Evolutionary conservation across 2,888 invertebrate species (phyloP).

Genomic region (Allacma fusca): DNA sequence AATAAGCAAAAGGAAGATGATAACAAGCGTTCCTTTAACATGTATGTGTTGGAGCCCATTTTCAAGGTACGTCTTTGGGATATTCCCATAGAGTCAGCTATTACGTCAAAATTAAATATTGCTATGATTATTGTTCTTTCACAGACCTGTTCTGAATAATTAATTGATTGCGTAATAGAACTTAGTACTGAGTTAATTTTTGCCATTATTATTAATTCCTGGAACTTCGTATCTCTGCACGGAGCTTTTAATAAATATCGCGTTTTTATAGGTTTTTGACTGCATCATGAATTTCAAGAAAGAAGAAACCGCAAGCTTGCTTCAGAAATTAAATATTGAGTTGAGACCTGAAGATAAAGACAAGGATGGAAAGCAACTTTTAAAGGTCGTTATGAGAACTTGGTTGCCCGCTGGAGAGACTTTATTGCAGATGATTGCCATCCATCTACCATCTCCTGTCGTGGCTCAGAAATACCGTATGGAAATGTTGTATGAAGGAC

Average conservation of each 20-base stretch:
- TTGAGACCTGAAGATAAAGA: constrained; percentile 95
- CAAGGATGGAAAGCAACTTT: constrained; percentile 92
- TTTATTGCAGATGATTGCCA: constrained; percentile 99
- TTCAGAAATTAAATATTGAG: constrained; percentile 90
- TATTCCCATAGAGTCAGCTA: too few species aligned
- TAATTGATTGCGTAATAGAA: too few species aligned
- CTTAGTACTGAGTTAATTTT: too few species aligned
- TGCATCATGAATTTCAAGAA: constrained; percentile 93
- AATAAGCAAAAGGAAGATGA: constrained; percentile 87
- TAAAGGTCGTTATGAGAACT: constrained; percentile 98
- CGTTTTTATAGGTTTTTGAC: constrained; percentile 81
- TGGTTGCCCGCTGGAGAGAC: constrained; percentile 99
- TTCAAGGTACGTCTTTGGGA: too few species aligned
- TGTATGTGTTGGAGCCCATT: constrained; percentile 98
- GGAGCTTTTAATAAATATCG: too few species aligned
- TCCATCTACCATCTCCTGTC: constrained; percentile 98
- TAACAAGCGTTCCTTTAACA: constrained; percentile 97
- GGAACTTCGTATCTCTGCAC: too few species aligned
- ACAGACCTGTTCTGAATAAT: too few species aligned
- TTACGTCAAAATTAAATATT: too few species aligned
- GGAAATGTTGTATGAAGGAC: constrained; percentile 99
- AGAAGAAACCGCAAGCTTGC: constrained; percentile 86
- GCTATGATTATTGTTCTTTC: too few species aligned
- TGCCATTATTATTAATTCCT: too few species aligned
- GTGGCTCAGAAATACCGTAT: constrained; percentile 99